Conservation (phyloP, 2,113 vertebrate genomes). For the Alethe diademata region DNA sequence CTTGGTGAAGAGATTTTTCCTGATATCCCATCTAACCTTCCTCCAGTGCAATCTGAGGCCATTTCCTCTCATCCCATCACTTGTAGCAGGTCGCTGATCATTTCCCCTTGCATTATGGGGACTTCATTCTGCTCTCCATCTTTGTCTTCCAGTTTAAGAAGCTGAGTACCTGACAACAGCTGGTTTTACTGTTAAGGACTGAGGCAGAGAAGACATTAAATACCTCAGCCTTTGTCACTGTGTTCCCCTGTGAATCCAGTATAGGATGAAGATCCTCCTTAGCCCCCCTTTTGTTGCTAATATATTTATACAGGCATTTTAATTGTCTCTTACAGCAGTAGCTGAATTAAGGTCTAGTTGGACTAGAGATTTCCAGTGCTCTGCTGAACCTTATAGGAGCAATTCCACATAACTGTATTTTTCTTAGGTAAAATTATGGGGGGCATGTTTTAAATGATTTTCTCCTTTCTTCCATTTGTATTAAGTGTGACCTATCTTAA, state of each 20-base stretch:
- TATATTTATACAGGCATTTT: not conserved
- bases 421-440: not conserved
- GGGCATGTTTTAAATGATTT: not conserved
- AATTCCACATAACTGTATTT: not conserved
- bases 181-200: not conserved
- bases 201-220: not conserved
- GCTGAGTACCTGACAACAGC: not conserved
- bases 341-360: not conserved
- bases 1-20: not conserved
- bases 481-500: conserved; percentile 22
- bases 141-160: not conserved
- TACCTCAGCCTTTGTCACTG: not conserved
- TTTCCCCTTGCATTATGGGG: not conserved
- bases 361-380: not conserved
- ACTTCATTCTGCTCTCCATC: not conserved
- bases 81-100: accelerated
- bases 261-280: not conserved
- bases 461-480: not conserved
- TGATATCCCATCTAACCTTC: not conserved
- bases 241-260: not conserved
- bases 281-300: not conserved
- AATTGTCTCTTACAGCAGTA: not conserved
- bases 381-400: not conserved
- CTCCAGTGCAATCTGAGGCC: not conserved
- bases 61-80: not conserved